phyloP scores from a whole-genome alignment of 2,888 invertebrate species.

The Lasioglossum morio region DNA sequence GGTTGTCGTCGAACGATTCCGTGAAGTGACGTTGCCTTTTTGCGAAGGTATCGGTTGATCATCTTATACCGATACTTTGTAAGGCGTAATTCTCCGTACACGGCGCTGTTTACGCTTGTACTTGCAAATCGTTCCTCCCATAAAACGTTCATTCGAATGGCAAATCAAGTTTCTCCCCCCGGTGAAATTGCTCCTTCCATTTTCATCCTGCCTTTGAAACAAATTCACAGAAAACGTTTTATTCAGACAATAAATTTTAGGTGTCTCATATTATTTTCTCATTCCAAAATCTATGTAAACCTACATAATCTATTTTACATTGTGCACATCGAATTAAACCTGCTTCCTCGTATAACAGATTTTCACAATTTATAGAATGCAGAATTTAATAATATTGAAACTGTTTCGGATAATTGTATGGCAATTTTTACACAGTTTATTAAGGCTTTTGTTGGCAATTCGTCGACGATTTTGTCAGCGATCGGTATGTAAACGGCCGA shows the following conservation, averaged over 20 bases:
- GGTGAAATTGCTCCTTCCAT: neutral
- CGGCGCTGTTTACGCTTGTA: neutral
- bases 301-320: no score
- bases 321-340: no score
- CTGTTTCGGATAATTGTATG: no score
- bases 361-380: no score
- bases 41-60: slow-evolving; percentile 14
- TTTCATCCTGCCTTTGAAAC: neutral
- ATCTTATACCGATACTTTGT: slow-evolving; percentile 3
- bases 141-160: slow-evolving; percentile 2
- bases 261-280: no score
- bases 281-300: no score
- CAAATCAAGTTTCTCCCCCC: neutral
- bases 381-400: no score
- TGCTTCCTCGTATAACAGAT: no score
- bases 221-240: neutral
- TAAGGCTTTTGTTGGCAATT: slow-evolving; percentile 3
- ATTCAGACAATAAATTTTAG: neutral
- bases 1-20: slow-evolving; percentile 27
- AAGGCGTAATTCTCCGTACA: neutral
- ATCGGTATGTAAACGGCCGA: neutral
- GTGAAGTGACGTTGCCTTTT: slow-evolving; percentile 21
- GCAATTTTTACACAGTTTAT: no score
- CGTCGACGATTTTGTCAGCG: neutral
- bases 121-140: neutral